Conservation (phyloP, 2,888 invertebrate species). For the Agrochola lychnidis region DNA sequence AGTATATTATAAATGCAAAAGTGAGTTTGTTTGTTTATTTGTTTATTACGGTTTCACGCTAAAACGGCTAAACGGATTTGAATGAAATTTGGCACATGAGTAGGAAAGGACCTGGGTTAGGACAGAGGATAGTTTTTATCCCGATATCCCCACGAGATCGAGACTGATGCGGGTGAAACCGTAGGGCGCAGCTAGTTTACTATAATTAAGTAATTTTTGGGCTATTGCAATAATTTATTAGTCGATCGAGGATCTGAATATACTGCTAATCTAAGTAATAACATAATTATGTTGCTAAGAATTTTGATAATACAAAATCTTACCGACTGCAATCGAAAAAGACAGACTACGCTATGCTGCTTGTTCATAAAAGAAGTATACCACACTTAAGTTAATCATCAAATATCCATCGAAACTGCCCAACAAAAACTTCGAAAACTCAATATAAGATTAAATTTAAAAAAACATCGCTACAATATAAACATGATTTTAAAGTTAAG, state of each 20-base stretch:
- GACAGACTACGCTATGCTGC: too few relatives aligned
- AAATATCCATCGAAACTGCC: not conserved
- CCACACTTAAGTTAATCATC: not conserved
- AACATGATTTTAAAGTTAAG: slow-evolving; percentile 53
- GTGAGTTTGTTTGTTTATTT: too few relatives aligned
- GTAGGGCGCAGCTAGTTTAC: too few relatives aligned
- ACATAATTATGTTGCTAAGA: not conserved
- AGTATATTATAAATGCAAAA: too few relatives aligned
- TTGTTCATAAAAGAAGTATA: not conserved
- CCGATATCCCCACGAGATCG: too few relatives aligned
- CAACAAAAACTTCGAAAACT: not conserved
- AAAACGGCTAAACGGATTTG: too few relatives aligned
- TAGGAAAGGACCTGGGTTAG: too few relatives aligned
- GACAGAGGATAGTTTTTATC: too few relatives aligned
- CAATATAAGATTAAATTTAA: slow-evolving; percentile 28
- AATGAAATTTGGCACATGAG: too few relatives aligned
- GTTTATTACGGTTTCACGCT: too few relatives aligned
- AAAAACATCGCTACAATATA: slow-evolving; percentile 40
- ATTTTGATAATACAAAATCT: not conserved
- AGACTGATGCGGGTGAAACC: too few relatives aligned
- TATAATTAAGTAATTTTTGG: not conserved
- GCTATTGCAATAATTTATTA: not conserved
- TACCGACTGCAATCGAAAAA: not conserved
- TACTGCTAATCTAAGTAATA: not conserved
- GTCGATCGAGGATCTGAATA: not conserved